Evolutionary conservation across 2,888 invertebrate species (phyloP), one percentile per base, ranked within the genome.

Genomic region (Dasysyrphus albostriatus): DNA sequence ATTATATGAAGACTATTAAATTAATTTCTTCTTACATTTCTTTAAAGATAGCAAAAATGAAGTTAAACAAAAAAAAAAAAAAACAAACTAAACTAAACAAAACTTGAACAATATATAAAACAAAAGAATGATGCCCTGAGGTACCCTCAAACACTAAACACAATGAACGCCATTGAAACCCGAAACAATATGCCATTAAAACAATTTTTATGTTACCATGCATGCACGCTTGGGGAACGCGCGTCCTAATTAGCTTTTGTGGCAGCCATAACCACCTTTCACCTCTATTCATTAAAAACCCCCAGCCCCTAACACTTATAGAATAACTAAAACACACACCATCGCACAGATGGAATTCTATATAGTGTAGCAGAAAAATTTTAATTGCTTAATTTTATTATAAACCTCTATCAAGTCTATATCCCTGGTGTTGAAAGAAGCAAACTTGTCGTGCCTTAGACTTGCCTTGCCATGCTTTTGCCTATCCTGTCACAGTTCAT

Each of bases 311-410:
- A n/a, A n/a, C n/a, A n/a, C n/a, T n/a, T n/a, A 16, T 49, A 47
- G 5, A 47, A n/a, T n/a, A 44, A 47, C 47, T 16, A 3, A 16
- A 49, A 75, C 24, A 16, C 51, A 39, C 10, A 63, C 51, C 7
- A 12, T 5, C 7, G 49, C 59, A 56, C 10, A 58, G 42, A 37
- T n/a, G 10, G 5, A 16, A 39, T 10, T 54, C 16, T n/a, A n/a
- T 56, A 70, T 51, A 29, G 39, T 47, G 58, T 67, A 74, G 44
- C 54, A 42, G 34, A 16, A 58, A 73, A 61, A 82, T 77, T 82
- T 83, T 87, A 87, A 87, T 83, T 87, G 87, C 87, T 87, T 87
- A 87, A 87, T 87, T 87, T 87, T 79, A 87, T 87, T 87, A 78
- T 78, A 56, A 83, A 83, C 87, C 83, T 83, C 75, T 79, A 79